Evolutionary conservation across 2,797 vertebrate species (phyloP), one percentile per base, ranked within the genome.

Genomic region (Sebastes trivittatus): DNA sequence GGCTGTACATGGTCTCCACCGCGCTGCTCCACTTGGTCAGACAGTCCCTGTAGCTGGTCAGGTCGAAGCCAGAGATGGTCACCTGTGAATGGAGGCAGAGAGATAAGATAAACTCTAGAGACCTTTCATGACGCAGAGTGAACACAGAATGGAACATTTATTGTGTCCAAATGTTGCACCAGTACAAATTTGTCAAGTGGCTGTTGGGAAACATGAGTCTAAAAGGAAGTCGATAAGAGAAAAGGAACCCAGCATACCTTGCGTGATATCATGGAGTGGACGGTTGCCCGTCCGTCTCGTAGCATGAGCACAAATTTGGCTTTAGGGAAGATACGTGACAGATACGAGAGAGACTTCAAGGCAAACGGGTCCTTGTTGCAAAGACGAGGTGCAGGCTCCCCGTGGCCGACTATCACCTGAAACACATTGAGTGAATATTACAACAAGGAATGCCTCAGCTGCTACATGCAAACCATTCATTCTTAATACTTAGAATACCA

Each of bases 281-380:
- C 97, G 0, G 97, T 97, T 0, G 98, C 98, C 3, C 98, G 95
- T 16, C 98, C 98, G 5, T 99, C 98, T 69, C 97, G 93, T 0
- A 98, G 90, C 98, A 99, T 98, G 2, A 98, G 95, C 56, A 99
- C 94, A 81, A 99, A 99, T 76, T 97, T 98, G 91, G 97, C 97
- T 67, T 97, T 98, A 16, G 98, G 97, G 85, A 98, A 99, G 74
- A 98, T 96, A 68, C 94, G 96, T 3, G 97, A 95, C 5, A 99
- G 94, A 55, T 99, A 98, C 20, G 96, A 96, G 6, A 98, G 91
- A 65, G 97, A 98, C 93, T 99, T 99, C 52, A 99, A 89, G 67
- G 98, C 96, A 10, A 99, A 99, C 0, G 98, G 98, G 75, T 99
- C 98, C 92, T 99, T 99, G 94, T 99, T 98, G 78, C 98, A 99